phyloP scores from a whole-genome alignment of 2,888 invertebrate species.

The Leucoptera coffeella region DNA sequence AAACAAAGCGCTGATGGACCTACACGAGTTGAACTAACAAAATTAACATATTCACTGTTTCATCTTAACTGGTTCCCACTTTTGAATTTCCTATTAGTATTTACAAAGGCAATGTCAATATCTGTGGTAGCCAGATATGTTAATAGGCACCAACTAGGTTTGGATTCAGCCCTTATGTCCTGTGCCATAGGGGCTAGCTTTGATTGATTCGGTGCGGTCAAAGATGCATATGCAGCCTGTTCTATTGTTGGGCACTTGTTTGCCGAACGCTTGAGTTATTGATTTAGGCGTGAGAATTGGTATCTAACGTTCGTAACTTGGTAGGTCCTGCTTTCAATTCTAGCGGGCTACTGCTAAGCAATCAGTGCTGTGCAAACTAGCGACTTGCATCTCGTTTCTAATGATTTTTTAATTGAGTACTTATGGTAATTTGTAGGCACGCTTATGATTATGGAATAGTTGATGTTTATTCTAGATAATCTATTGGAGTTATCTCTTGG shows the following conservation, averaged over 20 bases:
- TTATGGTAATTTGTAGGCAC: too few relatives aligned
- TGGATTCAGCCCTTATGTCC: conserved; percentile 10
- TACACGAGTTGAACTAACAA: too few relatives aligned
- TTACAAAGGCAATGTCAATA: conserved; percentile 48
- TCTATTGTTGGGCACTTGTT: conserved; percentile 40
- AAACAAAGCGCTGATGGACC: too few relatives aligned
- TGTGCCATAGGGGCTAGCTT: conserved; percentile 10
- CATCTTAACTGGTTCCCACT: conserved; percentile 44
- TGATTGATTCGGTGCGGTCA: conserved; percentile 11
- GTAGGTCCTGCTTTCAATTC: conserved; percentile 33
- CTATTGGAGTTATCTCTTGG: too few relatives aligned
- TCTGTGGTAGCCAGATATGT: conserved; percentile 26
- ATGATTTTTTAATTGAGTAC: too few relatives aligned
- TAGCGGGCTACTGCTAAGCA: conserved; percentile 35
- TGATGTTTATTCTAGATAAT: too few relatives aligned
- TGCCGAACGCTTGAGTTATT: conserved; percentile 38
- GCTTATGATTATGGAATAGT: too few relatives aligned
- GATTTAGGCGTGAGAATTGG: conserved; percentile 49
- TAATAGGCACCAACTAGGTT: conserved; percentile 13
- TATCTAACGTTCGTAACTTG: conserved; percentile 39
- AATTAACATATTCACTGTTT: conserved; percentile 49
- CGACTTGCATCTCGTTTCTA: conserved; percentile 2
- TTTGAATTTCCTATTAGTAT: conserved; percentile 49
- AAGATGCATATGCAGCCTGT: too few relatives aligned
- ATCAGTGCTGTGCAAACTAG: conserved; percentile 10